Conservation (phyloP, 2,797 vertebrate genomes). For the Betta splendens region DNA sequence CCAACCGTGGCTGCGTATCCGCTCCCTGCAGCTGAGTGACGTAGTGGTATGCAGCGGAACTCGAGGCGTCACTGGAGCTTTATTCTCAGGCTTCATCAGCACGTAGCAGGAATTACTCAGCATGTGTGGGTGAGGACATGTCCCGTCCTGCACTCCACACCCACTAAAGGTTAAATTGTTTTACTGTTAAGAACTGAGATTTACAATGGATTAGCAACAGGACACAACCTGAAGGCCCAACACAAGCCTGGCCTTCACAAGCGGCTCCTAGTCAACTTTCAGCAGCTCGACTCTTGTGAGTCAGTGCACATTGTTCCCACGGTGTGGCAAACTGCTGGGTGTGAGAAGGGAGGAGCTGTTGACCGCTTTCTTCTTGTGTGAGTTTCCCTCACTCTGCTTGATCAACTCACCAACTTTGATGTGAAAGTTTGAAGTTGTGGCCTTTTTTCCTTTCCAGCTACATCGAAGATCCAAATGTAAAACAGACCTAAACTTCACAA, state of each 20-base stretch:
- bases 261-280: not conserved
- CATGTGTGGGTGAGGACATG: slow-evolving; percentile 56
- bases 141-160: slow-evolving; percentile 64
- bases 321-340: not conserved
- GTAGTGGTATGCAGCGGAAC: slow-evolving; percentile 25
- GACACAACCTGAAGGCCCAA: slow-evolving; percentile 7
- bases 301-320: slow-evolving; percentile 6
- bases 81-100: slow-evolving; percentile 21
- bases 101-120: slow-evolving; percentile 57
- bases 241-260: not conserved
- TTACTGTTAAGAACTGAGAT: slow-evolving; percentile 18
- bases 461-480: slow-evolving; percentile 22
- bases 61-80: slow-evolving; percentile 42
- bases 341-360: no score
- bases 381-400: slow-evolving; percentile 30
- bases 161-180: slow-evolving; percentile 14
- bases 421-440: slow-evolving; percentile 5
- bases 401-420: slow-evolving; percentile 9
- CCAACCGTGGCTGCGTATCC: slow-evolving; percentile 6
- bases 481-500: slow-evolving; percentile 14
- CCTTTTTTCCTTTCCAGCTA: slow-evolving; percentile 16
- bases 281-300: slow-evolving; percentile 30
- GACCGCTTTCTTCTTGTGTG: no score
- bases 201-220: not conserved
- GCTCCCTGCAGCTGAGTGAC: not conserved